phyloP scores from a whole-genome alignment of 2,113 vertebrate species.

The Malurus cyaneus region DNA sequence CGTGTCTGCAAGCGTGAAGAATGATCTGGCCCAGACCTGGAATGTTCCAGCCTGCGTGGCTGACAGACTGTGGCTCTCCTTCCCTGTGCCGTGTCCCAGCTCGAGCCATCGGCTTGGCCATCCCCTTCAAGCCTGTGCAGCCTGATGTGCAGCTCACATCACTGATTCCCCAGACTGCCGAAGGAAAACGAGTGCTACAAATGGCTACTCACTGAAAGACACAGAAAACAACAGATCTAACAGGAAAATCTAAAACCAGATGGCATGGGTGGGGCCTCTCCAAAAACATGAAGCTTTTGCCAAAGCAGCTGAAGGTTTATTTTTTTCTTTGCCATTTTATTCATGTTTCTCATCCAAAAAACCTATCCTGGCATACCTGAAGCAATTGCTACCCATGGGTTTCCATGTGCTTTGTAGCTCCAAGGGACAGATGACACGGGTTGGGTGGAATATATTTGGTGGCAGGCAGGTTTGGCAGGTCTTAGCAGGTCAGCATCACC shows the following conservation, averaged over 20 bases:
- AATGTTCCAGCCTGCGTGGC: background rate
- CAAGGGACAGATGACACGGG: background rate
- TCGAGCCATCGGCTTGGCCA: accelerated
- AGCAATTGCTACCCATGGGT: background rate
- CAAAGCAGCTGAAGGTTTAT: background rate
- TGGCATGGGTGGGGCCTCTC: background rate
- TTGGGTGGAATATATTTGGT: background rate
- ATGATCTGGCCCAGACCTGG: background rate
- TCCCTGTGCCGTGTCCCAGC: background rate
- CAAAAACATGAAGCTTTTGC: background rate
- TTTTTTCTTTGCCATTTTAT: background rate
- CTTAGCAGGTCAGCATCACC: background rate
- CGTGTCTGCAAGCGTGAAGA: background rate
- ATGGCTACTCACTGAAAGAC: background rate
- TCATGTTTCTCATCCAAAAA: background rate
- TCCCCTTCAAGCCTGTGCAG: background rate
- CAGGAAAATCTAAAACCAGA: background rate
- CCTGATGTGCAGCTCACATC: background rate
- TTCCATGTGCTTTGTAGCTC: background rate
- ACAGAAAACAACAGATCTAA: background rate
- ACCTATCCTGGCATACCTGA: accelerated
- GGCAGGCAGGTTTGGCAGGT: background rate
- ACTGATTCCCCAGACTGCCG: background rate
- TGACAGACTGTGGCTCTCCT: background rate
- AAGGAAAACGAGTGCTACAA: accelerated